Conservation (phyloP, 2,888 invertebrate species). For the Scaeva pyrastri region DNA sequence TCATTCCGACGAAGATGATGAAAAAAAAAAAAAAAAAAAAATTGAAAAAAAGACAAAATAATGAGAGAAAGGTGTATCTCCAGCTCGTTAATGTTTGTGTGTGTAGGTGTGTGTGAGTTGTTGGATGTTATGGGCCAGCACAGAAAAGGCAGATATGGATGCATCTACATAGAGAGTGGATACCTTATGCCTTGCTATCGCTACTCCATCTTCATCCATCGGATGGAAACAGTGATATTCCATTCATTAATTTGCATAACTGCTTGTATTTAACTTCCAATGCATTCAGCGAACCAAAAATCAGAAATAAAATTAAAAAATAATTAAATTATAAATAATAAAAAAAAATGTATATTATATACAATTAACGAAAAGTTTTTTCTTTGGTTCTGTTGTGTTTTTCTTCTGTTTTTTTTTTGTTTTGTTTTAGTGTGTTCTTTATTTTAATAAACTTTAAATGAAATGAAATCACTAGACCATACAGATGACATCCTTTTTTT, state of each 20-base stretch:
- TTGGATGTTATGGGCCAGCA: too few relatives aligned
- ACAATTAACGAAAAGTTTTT: conserved; percentile 53
- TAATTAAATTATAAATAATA: conserved; percentile 55
- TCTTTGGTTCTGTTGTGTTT: neutral
- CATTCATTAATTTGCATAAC: conserved; percentile 54
- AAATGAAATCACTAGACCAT: conserved; percentile 70
- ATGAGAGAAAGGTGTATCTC: neutral
- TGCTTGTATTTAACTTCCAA: conserved; percentile 49
- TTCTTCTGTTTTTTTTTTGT: conserved; percentile 1
- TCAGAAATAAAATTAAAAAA: conserved; percentile 68
- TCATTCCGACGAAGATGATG: neutral
- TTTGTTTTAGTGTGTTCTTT: conserved; percentile 6
- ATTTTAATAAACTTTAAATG: conserved; percentile 63
- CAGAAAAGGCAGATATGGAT: neutral
- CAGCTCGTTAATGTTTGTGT: neutral
- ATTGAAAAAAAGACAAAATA: neutral
- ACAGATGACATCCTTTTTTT: conserved; percentile 46
- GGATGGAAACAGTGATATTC: conserved; percentile 10
- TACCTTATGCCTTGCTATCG: too few relatives aligned
- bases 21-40: neutral
- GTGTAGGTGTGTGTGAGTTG: too few relatives aligned
- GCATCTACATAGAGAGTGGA: too few relatives aligned
- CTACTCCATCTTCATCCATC: conserved; percentile 29
- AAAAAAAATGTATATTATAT: conserved; percentile 18
- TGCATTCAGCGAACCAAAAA: conserved; percentile 50